Evolutionary conservation across 2,113 vertebrate species (phyloP).

Genomic region (Phodopus roborovskii): DNA sequence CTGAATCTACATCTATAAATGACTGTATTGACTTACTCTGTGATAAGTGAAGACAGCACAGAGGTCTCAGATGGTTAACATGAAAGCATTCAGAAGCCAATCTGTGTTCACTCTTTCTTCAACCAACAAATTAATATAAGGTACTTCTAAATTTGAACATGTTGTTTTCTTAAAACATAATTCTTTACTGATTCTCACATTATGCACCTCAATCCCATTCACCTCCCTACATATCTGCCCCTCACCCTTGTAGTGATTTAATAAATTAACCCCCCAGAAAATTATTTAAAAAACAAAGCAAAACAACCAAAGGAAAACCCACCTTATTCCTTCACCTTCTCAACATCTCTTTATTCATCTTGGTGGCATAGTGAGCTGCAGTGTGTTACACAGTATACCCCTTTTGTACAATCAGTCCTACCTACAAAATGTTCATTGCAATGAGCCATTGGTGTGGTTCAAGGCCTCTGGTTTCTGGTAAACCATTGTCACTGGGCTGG

Average conservation of each 20-base stretch:
- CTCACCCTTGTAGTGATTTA: not conserved
- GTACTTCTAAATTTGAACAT: not conserved
- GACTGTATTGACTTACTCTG: not conserved
- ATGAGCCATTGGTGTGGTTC: not conserved
- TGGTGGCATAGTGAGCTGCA: not conserved
- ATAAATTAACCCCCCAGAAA: not conserved
- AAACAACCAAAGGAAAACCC: not conserved
- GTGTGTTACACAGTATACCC: not conserved
- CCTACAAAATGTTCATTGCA: not conserved
- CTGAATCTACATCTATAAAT: not conserved
- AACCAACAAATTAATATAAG: not conserved
- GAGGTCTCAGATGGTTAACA: not conserved
- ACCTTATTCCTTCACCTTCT: not conserved
- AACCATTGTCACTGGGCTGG: not conserved
- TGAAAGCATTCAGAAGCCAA: not conserved
- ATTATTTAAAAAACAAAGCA: not conserved
- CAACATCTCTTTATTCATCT: not conserved
- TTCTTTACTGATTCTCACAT: not conserved
- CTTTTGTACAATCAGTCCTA: not conserved
- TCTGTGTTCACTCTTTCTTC: not conserved
- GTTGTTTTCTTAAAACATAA: not conserved
- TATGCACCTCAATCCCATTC: not conserved
- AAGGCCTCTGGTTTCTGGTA: not conserved
- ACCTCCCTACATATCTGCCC: not conserved
- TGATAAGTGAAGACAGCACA: not conserved